phyloP scores from a whole-genome alignment of 2,113 vertebrate species.

The Naja naja region DNA sequence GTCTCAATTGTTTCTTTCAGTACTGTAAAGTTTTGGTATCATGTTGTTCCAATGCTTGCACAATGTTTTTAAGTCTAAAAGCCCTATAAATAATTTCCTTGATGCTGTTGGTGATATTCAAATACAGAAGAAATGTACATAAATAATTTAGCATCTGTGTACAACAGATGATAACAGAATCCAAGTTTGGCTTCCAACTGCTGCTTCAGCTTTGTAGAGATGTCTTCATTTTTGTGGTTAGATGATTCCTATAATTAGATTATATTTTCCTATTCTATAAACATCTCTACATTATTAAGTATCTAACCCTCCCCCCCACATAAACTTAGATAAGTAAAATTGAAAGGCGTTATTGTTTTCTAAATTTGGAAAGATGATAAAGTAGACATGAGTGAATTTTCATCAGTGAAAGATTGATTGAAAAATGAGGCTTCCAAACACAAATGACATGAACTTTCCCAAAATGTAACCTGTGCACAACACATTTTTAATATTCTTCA shows the following conservation, averaged over 20 bases:
- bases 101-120: background rate
- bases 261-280: background rate
- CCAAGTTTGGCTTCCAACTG: constrained; percentile 22
- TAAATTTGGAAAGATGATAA: background rate
- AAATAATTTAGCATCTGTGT: constrained; percentile 39
- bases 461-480: background rate
- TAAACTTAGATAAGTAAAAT: background rate
- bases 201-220: background rate
- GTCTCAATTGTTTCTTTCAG: constrained; percentile 7
- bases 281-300: background rate
- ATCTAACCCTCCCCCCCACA: background rate
- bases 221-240: background rate
- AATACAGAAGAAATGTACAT: constrained; percentile 19
- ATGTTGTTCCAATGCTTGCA: constrained; percentile 5
- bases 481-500: background rate
- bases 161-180: constrained; percentile 20
- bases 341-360: background rate
- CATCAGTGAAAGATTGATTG: background rate
- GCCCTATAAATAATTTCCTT: constrained; percentile 29
- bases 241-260: constrained; percentile 32
- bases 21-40: background rate
- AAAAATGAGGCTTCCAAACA: background rate
- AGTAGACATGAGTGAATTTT: background rate
- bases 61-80: background rate
- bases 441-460: background rate